Evolutionary conservation across 2,113 vertebrate species (phyloP), one percentile per base, ranked within the genome.

Genomic region (Hippocampus zosterae): DNA sequence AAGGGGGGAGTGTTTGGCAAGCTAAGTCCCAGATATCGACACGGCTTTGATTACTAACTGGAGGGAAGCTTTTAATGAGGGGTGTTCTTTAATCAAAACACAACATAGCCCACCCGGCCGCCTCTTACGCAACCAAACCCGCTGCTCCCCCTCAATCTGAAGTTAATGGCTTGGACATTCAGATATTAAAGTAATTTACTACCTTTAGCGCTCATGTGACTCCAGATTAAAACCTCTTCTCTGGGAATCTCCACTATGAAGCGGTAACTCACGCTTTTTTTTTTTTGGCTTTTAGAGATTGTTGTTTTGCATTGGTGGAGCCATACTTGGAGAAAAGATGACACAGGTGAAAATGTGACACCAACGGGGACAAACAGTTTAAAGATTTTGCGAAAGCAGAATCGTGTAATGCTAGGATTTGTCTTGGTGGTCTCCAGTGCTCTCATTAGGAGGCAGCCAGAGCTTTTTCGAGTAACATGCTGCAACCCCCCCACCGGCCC

Each of bases 21-120:
- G 75, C 72, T 83, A 87, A 87, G 85, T 89, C 85, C 77, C 78
- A 83, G 84, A 88, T 85, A 87, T 86, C 69, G 77, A 84, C 81
- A 75, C 55, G 57, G 80, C 81, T 89, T 90, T 88, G 85, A 90
- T 90, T 90, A 82, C 75, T 80, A 84, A 88, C 87, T 86, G 78
- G 84, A 85, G 88, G 88, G 86, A 83, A 83, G 70, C 80, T 88
- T 90, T 90, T 89, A 91, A 90, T 88, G 87, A 91, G 85, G 72
- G 62, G 16, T 56, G 60, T 82, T 82, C 81, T 87, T 84, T 87
- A 88, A 91, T 88, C 85, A 88, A 88, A 65, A 77, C 81, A 84
- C 83, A 81, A 84, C 76, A 76, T 52, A 78, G 67, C 82, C 65
- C 67, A 70, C 74, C 48, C 50, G 11, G 29, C 65, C 21, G 9